phyloP scores from a whole-genome alignment of 2,113 vertebrate species.

The Anthoscopus minutus region DNA sequence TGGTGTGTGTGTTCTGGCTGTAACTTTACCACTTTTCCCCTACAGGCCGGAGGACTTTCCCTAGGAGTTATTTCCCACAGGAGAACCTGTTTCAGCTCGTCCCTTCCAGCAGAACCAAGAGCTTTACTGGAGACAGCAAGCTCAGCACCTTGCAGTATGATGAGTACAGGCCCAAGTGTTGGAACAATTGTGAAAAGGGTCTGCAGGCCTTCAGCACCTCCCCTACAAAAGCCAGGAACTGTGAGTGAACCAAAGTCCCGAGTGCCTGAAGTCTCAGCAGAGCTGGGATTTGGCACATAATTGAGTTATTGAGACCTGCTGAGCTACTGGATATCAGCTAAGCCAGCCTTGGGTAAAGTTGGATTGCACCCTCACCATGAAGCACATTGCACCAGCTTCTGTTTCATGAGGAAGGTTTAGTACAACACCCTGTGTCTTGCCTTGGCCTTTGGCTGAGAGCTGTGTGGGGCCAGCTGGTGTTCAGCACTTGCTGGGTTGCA shows the following conservation, averaged over 20 bases:
- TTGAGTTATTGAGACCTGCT: neutral
- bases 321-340: neutral
- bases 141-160: conserved; percentile 74
- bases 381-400: rapidly evolving
- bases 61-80: conserved; percentile 86
- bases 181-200: conserved; percentile 65
- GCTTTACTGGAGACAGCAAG: conserved; percentile 80
- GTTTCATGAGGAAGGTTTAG: neutral
- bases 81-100: conserved; percentile 87
- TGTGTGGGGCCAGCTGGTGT: neutral
- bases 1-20: neutral
- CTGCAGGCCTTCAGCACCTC: conserved; percentile 54
- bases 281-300: neutral
- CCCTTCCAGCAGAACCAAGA: conserved; percentile 83
- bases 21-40: neutral
- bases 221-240: conserved; percentile 39
- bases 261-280: neutral
- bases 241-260: neutral
- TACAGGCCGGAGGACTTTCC: conserved; percentile 85
- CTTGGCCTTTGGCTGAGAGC: neutral
- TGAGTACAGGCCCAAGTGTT: conserved; percentile 72
- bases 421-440: neutral
- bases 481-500: neutral
- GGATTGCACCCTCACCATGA: rapidly evolving
- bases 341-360: neutral